phyloP scores from a whole-genome alignment of 2,113 vertebrate genomes.

The Panthera tigris region DNA sequence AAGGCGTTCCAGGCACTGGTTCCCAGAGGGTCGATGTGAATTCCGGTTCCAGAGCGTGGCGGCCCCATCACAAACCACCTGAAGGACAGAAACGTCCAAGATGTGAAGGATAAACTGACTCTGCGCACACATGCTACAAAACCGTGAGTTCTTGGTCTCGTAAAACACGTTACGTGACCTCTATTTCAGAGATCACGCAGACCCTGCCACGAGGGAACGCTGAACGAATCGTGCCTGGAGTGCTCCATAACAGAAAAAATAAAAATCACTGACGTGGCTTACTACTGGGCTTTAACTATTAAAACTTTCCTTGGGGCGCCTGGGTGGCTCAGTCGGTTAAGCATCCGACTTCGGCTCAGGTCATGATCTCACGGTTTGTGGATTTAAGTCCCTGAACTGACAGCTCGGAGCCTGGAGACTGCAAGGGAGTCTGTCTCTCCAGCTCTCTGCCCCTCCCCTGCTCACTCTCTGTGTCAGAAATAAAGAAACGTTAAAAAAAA shows the following conservation, averaged over 20 bases:
- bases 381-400: no score
- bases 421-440: no score
- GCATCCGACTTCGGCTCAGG: no score
- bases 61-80: constrained; percentile 99
- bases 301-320: not conserved
- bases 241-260: not conserved
- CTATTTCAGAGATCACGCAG: not conserved
- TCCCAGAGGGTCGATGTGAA: constrained; percentile 98
- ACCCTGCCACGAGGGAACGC: not conserved
- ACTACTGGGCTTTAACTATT: not conserved
- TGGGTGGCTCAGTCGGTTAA: no score
- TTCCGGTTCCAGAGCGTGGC: constrained; percentile 96
- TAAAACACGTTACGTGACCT: fast-evolving
- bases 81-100: not conserved
- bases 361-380: no score
- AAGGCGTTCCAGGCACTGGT: constrained; percentile 98
- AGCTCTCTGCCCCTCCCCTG: no score
- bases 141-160: no score
- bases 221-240: not conserved
- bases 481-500: no score
- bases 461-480: no score
- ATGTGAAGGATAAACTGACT: not conserved
- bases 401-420: no score
- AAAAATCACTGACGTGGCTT: not conserved
- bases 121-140: not conserved